Percentiles rank a stretch among this genome's conserved stretches.
Evolutionary conservation across 2,113 vertebrate genomes (phyloP).

Genomic region (Triplophysa siluroides): DNA sequence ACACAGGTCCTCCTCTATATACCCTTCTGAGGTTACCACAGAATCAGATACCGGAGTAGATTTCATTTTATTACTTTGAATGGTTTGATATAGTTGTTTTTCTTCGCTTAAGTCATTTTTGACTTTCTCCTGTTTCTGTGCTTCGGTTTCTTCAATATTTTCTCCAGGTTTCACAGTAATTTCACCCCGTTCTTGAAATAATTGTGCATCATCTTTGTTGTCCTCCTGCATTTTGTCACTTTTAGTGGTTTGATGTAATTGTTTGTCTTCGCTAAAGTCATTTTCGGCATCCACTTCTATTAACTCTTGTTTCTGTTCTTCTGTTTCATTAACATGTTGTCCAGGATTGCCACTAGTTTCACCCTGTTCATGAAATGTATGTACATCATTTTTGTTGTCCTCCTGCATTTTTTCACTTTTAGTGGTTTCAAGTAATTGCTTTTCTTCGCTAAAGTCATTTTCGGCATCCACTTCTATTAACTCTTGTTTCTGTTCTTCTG

Average conservation of each 20-base stretch:
- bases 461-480: too few relatives aligned
- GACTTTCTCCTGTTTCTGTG: constrained; percentile 33
- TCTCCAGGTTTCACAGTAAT: constrained; percentile 44
- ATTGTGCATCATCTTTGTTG: not conserved
- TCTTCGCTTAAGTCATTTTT: constrained; percentile 31
- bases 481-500: too few relatives aligned
- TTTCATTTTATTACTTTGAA: constrained; percentile 35
- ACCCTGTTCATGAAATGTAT: constrained; percentile 11
- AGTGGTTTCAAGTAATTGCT: constrained; percentile 16
- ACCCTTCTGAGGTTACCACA: constrained; percentile 40
- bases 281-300: constrained; percentile 42
- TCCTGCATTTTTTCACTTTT: not conserved
- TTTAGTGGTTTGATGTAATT: constrained; percentile 10
- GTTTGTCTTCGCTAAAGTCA: not conserved
- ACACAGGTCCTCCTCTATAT: constrained; percentile 37
- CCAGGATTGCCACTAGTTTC: constrained; percentile 41
- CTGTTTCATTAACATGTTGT: constrained; percentile 49
- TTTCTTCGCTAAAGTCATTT: constrained; percentile 25
- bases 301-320: constrained; percentile 27
- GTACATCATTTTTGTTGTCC: not conserved
- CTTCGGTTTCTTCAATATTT: constrained; percentile 47
- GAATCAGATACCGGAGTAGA: constrained; percentile 35
- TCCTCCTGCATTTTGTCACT: not conserved
- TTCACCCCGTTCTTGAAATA: constrained; percentile 26
- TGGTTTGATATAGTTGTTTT: constrained; percentile 34